Evolutionary conservation across 2,888 invertebrate species (phyloP), one percentile per base, ranked within the genome.

Genomic region (Ichneumoninae sp.): DNA sequence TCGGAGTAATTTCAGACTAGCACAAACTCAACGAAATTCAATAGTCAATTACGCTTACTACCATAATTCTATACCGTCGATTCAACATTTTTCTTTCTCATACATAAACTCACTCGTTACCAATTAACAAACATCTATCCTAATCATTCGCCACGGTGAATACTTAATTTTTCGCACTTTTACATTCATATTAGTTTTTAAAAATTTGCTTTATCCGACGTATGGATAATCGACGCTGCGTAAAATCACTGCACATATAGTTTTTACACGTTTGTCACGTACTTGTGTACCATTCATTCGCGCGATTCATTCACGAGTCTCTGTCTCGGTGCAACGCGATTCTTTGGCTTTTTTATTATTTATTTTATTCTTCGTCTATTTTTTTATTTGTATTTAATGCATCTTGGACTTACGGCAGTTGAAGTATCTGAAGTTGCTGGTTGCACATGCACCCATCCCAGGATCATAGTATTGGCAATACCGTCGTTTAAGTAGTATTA

Each of bases 401-500:
- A 70, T 66, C 40, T 33, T 57, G 78, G 47, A 79, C 75, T 72
- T 76, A 68, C 82, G 87, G 87, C 87, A 86, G 87, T 87, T 84
- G 72, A 80, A 83, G 57, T 83, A 84, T 74, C 87, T 86, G 68
- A 80, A 89, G 85, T 88, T 88, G 86, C 87, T 86, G 89, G 89
- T 89, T 90, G 90, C 89, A 91, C 92, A 93, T 93, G 93, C 93
- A 91, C 92, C 93, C 87, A 90, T 89, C 91, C 90, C 91, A 89
- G 91, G 92, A 93, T 91, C 91, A 91, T 92, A 44, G 36, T 66
- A 68, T 71, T 19, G 33, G 44, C 40, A 57, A 36, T 68, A 44
- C 62, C 8, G 26, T 78, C 66, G 54, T 62, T 82, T 71, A 83
- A 84, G 80, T 82, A 86, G 66, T 70, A 74, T 84, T 83, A 80